phyloP scores from a whole-genome alignment of 2,888 invertebrate genomes.

The Sphecodes monilicornis region DNA sequence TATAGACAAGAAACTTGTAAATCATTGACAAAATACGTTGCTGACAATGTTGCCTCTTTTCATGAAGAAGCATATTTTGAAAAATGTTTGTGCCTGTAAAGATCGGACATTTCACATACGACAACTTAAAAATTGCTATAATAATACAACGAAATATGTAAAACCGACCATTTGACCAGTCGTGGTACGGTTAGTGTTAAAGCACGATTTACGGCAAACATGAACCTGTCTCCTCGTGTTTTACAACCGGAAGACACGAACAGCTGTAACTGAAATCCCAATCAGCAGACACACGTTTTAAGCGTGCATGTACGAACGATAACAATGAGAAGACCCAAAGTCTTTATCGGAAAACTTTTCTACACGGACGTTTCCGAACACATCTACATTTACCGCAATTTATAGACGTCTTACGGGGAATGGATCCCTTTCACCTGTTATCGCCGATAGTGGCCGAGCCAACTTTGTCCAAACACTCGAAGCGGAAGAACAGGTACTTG shows the following conservation, averaged over 20 bases:
- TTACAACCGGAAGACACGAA: background rate
- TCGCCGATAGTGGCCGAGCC: background rate
- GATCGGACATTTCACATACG: too few relatives aligned
- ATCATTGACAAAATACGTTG: too few relatives aligned
- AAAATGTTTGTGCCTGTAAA: too few relatives aligned
- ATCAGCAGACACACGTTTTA: background rate
- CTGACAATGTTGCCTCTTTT: too few relatives aligned
- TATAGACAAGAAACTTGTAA: too few relatives aligned
- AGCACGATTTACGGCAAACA: background rate
- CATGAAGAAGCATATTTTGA: too few relatives aligned
- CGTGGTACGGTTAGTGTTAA: background rate
- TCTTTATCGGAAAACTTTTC: background rate
- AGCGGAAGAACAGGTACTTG: constrained; percentile 7
- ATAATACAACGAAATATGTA: too few relatives aligned
- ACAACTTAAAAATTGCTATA: too few relatives aligned
- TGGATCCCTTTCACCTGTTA: constrained; percentile 12
- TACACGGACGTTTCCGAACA: background rate
- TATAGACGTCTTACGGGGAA: background rate
- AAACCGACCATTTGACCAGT: too few relatives aligned
- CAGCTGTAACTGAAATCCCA: background rate
- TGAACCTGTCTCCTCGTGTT: background rate
- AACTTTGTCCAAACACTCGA: constrained; percentile 1
- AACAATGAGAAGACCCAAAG: background rate
- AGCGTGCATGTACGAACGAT: background rate
- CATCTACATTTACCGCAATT: constrained; percentile 8